Evolutionary conservation across 2,797 vertebrate genomes (phyloP), one percentile per base, ranked within the genome.

Genomic region (Rhynchotus rufescens): DNA sequence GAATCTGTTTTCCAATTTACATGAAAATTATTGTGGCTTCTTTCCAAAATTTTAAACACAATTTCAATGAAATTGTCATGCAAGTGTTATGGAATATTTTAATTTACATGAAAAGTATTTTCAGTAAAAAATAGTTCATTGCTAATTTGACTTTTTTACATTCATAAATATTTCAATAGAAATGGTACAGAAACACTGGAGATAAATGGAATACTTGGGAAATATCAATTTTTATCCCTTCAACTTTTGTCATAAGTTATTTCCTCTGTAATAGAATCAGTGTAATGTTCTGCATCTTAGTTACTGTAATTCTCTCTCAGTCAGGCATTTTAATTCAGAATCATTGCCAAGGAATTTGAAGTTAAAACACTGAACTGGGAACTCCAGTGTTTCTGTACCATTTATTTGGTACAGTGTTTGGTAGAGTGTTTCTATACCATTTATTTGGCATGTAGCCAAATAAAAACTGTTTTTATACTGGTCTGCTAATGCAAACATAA

Each of bases 241-340:
- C 34, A 49, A 5, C 15, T 34, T 80, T 57, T 77, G 7, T 30
- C 26, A 22, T 1, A 57, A 84, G 77, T 61, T 90, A 57, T 19
- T 4, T 40, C 0, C 0, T 3, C 6, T 1, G 1, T 34, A 62
- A n/a, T 25, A 80, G 52, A 59, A 80, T 22, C 26, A 20, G 15
- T 49, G 21, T 52, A 60, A 67, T 8, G 52, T 30, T 64, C 60
- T 74, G 16, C 42, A 49, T 22, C 2, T 36, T 52, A 38, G n/a
- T 45, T 23, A n/a, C 8, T 60, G 47, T 23, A 71, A 9, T 80
- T 80, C 60, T 81, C 54, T 77, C 60, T 81, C 54, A 65, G 25
- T 25, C 15, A 54, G 8, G 60, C 32, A 12, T 15, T 52, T 71
- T 64, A 4, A n/a, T 74, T 92, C 13, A 1, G 0, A 40, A 15